Base-by-base conservation (phyloP, 2,113 vertebrate species). In the Salvator merianae region DNA sequence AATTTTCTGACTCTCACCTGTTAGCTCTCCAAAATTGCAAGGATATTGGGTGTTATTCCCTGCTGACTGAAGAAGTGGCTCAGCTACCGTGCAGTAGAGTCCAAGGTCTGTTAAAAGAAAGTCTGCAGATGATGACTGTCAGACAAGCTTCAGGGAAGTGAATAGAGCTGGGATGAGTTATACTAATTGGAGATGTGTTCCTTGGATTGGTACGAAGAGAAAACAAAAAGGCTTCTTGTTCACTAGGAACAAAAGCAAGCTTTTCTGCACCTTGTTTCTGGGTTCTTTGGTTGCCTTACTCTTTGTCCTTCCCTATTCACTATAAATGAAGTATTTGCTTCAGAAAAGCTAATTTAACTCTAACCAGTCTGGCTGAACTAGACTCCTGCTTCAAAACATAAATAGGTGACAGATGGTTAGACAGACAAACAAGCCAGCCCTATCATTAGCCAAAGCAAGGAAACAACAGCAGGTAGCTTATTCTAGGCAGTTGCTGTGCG, bases 71-170 rank as follows among this genome's bases (percentile, higher is more conserved):
- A 69, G 5, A 65, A 65, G 47, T 55, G 50, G 22, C 65, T 40
- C 14, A 55, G 40, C 12, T n/a, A 22, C 3, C 10, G 43, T 59
- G 28, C 9, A 32, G 32, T 18, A 30, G 24, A 40, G 43, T 24
- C 50, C 28, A n/a, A 26, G 65, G 3, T n/a, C 32, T 59, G 65
- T 43, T 69, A 62, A 71, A 84, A 69, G 34, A 16, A 55, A 43
- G 26, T 70, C 74, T 77, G 36, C 74, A 59, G 74, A 71, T 43
- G 50, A 34, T 62, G 34, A 43, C 50, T 71, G 50, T 43, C 66
- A 78, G 50, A 34, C 40, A 26, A 84, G 36, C 63, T 78, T 65
- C 83, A 71, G 75, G 83, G 65, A 84, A 78, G 82, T 69, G 43
- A 69, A 55, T 12, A 68, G 74, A 84, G 74, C 34, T 77, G 74